phyloP scores from a whole-genome alignment of 2,113 vertebrate species.

The Bungarus multicinctus region DNA sequence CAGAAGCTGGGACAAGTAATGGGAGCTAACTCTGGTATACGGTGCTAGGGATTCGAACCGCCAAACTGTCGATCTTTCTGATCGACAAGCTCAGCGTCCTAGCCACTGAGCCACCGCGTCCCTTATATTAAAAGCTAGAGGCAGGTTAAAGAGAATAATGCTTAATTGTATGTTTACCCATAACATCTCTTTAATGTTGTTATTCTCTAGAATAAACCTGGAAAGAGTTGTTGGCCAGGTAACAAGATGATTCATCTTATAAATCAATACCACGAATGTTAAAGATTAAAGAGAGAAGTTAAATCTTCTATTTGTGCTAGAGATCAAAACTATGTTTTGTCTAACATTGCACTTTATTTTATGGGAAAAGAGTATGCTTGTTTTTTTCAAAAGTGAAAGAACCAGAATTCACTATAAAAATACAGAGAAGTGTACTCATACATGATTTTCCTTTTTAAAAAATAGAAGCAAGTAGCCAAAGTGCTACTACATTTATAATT shows the following conservation, averaged over 20 bases:
- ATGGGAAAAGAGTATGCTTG: background rate
- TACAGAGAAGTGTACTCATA: background rate
- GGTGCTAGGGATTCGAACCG: too few species aligned
- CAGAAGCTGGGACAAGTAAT: too few species aligned
- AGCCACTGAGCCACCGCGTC: too few species aligned
- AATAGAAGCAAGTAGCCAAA: background rate
- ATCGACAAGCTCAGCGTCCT: too few species aligned
- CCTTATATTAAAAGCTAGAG: background rate
- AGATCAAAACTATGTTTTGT: background rate
- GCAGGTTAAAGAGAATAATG: background rate
- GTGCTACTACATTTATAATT: background rate
- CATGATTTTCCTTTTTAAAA: background rate
- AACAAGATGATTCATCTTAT: background rate
- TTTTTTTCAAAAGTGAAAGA: background rate
- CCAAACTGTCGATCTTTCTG: too few species aligned
- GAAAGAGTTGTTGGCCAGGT: background rate
- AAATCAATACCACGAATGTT: background rate
- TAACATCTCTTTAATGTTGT: background rate
- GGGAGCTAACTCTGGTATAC: too few species aligned
- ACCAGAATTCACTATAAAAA: background rate
- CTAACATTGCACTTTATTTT: background rate
- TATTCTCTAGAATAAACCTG: background rate
- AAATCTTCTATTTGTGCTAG: background rate
- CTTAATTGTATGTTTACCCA: background rate
- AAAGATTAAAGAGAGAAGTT: background rate